These are phyloP conservation scores for Coranthus polyacanthus DNA, from an alignment of 2,797 vertebrate genomes.

Conservation along the genomic window DNA sequence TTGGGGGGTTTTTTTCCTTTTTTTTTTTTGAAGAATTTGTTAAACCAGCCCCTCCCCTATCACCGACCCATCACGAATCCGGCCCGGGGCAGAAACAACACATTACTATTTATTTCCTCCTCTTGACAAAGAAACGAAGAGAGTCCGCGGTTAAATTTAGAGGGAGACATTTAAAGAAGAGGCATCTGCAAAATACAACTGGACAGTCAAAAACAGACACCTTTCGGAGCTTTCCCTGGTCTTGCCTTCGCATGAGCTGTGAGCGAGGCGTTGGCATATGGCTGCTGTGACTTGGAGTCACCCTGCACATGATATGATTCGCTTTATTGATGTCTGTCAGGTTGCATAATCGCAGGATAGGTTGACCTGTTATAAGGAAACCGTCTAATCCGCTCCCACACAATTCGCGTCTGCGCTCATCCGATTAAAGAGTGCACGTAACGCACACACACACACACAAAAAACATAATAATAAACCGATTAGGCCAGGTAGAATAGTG, in stretches of 20 bases:
- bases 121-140: conserved; percentile 23
- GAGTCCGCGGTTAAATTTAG: conserved; percentile 10
- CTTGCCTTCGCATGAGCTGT: too few relatives aligned
- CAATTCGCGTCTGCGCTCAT: conserved; percentile 49
- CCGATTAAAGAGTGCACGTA: conserved; percentile 54
- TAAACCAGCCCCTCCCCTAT: conserved; percentile 42
- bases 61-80: conserved; percentile 42
- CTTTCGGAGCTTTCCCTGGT: too few relatives aligned
- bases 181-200: too few relatives aligned
- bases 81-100: conserved; percentile 43
- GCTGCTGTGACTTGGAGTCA: conserved; percentile 46
- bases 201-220: too few relatives aligned
- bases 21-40: too few relatives aligned
- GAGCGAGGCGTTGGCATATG: conserved; percentile 31
- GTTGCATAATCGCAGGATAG: conserved; percentile 60
- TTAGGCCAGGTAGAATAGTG: conserved; percentile 51
- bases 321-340: conserved; percentile 69
- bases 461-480: conserved; percentile 44
- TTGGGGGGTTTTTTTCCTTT: conserved; percentile 25
- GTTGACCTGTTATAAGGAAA: conserved; percentile 56
- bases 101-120: conserved; percentile 42
- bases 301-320: conserved; percentile 52
- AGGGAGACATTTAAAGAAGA: too few relatives aligned
- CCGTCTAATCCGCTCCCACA: conserved; percentile 62
- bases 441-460: conserved; percentile 35